These are phyloP conservation scores for Ischnura elegans DNA, from an alignment of 2,888 invertebrate genomes.

Conservation along the genomic window DNA sequence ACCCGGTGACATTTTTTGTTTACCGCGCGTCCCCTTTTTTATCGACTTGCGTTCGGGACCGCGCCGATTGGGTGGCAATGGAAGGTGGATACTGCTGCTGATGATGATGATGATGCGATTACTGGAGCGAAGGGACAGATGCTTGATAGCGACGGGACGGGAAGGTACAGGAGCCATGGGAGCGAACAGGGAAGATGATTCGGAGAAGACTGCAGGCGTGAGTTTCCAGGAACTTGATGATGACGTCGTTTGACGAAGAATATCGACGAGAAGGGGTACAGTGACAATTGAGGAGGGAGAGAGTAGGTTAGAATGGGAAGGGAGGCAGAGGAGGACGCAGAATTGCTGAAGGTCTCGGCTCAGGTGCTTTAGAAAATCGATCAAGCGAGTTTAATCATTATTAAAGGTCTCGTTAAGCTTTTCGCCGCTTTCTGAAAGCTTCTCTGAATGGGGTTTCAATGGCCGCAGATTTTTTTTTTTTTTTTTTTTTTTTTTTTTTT, in stretches of 20 bases:
- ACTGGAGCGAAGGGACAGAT: neutral
- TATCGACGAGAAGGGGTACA: neutral
- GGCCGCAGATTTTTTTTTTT: neutral
- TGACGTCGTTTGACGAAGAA: constrained; percentile 26
- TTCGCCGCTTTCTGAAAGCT: constrained; percentile 44
- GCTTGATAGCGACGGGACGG: neutral
- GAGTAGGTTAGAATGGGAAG: neutral
- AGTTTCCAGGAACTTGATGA: neutral
- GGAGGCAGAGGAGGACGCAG: neutral
- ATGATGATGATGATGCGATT: neutral
- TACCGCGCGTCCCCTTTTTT: constrained; percentile 5
- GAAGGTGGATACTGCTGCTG: neutral
- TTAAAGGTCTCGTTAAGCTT: constrained; percentile 62
- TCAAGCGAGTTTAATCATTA: constrained; percentile 65
- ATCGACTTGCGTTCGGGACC: neutral
- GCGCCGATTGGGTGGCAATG: constrained; percentile 5
- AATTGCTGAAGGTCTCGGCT: constrained; percentile 54
- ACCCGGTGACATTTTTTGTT: neutral
- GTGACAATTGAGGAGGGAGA: neutral
- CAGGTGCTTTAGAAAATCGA: constrained; percentile 62
- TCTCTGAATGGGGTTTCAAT: constrained; percentile 50
- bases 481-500: too few species aligned
- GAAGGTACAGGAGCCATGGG: too few species aligned
- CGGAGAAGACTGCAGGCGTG: neutral
- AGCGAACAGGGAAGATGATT: neutral